phyloP scores from a whole-genome alignment of 1,140 invertebrate species.

The Magallana gigas region DNA sequence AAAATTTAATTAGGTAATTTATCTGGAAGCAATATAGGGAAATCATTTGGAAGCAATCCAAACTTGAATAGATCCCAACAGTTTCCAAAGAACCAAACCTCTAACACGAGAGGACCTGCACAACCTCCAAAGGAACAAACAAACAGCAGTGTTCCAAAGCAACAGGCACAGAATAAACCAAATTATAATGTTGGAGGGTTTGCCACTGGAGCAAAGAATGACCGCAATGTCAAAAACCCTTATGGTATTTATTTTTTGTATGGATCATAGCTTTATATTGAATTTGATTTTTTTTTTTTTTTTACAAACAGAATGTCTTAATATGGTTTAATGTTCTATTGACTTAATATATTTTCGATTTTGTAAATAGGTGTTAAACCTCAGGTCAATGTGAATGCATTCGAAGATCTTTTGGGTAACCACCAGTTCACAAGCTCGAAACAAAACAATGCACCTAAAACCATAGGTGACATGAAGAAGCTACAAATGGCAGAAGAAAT shows the following conservation, averaged over 20 bases:
- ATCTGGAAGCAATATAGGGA: not conserved
- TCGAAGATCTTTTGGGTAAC: constrained; percentile 93
- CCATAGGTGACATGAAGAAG: constrained; percentile 95
- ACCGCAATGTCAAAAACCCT: constrained; percentile 70
- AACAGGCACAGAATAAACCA: constrained; percentile 51
- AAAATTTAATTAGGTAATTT: not conserved
- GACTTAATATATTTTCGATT: not conserved
- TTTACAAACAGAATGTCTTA: too few relatives aligned
- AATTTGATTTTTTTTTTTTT: too few relatives aligned
- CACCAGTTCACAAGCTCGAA: constrained; percentile 88
- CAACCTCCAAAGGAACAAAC: constrained; percentile 2
- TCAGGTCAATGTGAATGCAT: constrained; percentile 85
- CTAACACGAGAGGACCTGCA: constrained; percentile 40
- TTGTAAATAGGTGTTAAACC: constrained; percentile 75
- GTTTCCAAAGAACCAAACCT: constrained; percentile 56
- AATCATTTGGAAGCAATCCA: constrained; percentile 28
- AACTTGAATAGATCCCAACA: not conserved
- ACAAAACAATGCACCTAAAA: constrained; percentile 88
- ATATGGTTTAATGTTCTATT: too few relatives aligned
- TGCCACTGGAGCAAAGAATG: constrained; percentile 77
- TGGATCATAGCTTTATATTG: not conserved
- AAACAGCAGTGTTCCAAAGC: constrained; percentile 38
- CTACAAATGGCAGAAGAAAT: constrained; percentile 91
- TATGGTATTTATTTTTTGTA: constrained; percentile 68
- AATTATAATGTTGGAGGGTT: constrained; percentile 63